Conservation (phyloP, 2,888 invertebrate genomes). For the Tricholauxania praeusta region DNA sequence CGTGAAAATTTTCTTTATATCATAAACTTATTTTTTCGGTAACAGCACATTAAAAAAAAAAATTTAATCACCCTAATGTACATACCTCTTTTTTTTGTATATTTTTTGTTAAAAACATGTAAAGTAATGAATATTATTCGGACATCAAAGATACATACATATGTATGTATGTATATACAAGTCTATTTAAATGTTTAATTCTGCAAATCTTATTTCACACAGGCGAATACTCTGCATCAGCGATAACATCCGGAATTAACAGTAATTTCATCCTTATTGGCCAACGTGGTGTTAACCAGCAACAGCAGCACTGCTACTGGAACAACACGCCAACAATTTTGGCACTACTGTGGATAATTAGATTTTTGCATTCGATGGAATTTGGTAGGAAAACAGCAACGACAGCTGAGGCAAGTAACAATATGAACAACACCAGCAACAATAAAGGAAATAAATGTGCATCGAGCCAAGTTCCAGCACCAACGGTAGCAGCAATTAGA, state of each 20-base stretch:
- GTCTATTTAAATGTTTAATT: conserved; percentile 59
- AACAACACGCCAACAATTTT: conserved; percentile 50
- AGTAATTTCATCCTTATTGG: conserved; percentile 29
- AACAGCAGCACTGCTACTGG: not conserved
- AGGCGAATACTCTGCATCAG: conserved; percentile 68
- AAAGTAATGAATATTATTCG: not conserved
- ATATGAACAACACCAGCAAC: conserved; percentile 20
- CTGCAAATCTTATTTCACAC: conserved; percentile 31
- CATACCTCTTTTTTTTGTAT: too few relatives aligned
- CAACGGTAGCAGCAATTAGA: not conserved
- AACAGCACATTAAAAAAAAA: too few relatives aligned
- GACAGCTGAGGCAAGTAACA: not conserved
- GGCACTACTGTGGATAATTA: conserved; percentile 59
- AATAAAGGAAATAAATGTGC: conserved; percentile 9
- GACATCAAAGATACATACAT: conserved; percentile 33
- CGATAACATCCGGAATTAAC: conserved; percentile 62
- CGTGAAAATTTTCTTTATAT: too few relatives aligned
- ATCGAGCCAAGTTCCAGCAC: conserved; percentile 39
- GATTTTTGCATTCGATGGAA: conserved; percentile 52
- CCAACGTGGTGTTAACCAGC: conserved; percentile 13
- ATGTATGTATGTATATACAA: conserved; percentile 38
- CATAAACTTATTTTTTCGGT: too few relatives aligned
- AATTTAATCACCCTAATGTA: too few relatives aligned
- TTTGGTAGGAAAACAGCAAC: conserved; percentile 34
- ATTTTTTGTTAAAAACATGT: too few relatives aligned